Conservation (phyloP, 1,140 invertebrate species). For the Procambarus virginalis region DNA sequence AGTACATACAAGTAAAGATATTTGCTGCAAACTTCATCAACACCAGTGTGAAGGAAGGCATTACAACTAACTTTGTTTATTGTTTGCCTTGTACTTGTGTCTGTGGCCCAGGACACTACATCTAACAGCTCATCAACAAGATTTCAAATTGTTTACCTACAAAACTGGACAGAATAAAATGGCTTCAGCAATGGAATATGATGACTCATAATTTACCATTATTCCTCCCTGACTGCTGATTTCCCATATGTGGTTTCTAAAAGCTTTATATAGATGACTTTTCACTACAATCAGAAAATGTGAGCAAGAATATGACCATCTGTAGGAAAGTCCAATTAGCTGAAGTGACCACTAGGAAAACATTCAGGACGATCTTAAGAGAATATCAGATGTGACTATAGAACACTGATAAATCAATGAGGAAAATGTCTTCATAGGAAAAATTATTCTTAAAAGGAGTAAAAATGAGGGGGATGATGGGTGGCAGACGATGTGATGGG, state of each 20-base stretch:
- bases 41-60: constrained; percentile 60
- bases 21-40: constrained; percentile 48
- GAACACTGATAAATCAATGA: constrained; percentile 11
- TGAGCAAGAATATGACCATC: constrained; percentile 62
- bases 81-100: constrained; percentile 44
- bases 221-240: constrained; percentile 51
- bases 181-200: constrained; percentile 51
- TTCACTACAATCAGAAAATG: constrained; percentile 56
- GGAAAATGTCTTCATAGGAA: constrained; percentile 9
- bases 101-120: constrained; percentile 46
- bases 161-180: constrained; percentile 60
- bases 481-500: constrained; percentile 25
- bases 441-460: background rate
- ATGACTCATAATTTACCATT: constrained; percentile 35
- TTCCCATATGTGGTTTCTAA: constrained; percentile 44
- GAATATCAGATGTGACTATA: constrained; percentile 45
- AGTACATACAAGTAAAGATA: constrained; percentile 11
- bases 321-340: constrained; percentile 61
- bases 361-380: constrained; percentile 11
- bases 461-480: background rate
- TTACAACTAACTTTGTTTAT: constrained; percentile 29
- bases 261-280: constrained; percentile 43
- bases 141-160: constrained; percentile 35
- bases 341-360: constrained; percentile 49
- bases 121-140: constrained; percentile 46